Conservation (phyloP, 2,113 vertebrate genomes). For the Lycaon pictus region DNA sequence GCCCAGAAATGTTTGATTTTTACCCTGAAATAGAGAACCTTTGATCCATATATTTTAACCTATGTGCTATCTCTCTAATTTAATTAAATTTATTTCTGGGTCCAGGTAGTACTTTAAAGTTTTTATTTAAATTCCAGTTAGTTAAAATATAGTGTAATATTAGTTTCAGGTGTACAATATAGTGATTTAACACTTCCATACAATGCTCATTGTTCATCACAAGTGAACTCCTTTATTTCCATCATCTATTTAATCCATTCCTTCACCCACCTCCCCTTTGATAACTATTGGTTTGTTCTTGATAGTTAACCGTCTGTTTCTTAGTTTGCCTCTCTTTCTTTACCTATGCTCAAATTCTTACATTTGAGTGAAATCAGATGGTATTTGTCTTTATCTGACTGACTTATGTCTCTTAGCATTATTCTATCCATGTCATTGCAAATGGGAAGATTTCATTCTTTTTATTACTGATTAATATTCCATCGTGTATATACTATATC, state of each 20-base stretch:
- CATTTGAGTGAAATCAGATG: not conserved
- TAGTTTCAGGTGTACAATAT: not conserved
- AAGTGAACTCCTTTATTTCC: not conserved
- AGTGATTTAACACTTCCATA: not conserved
- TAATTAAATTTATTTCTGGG: not conserved
- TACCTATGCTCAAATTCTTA: not conserved
- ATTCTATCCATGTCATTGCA: not conserved
- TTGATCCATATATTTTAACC: not conserved
- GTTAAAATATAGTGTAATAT: not conserved
- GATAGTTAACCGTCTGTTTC: not conserved
- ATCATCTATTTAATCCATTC: not conserved
- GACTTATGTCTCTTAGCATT: not conserved
- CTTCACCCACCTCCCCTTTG: not conserved
- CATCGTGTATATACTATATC: not conserved
- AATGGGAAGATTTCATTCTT: not conserved
- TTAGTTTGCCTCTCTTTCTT: not conserved
- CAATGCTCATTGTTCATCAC: not conserved
- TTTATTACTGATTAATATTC: not conserved
- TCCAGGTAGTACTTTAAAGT: not conserved
- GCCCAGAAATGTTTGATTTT: not conserved
- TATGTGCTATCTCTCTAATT: not conserved
- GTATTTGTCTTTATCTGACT: not conserved
- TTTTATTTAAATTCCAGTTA: not conserved
- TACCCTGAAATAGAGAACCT: slow-evolving; percentile 2
- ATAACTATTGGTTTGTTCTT: not conserved